Percentiles rank a stretch among this genome's conserved stretches.
Evolutionary conservation across 2,888 invertebrate species (phyloP).

Genomic region (Coleophora flavipennella): DNA sequence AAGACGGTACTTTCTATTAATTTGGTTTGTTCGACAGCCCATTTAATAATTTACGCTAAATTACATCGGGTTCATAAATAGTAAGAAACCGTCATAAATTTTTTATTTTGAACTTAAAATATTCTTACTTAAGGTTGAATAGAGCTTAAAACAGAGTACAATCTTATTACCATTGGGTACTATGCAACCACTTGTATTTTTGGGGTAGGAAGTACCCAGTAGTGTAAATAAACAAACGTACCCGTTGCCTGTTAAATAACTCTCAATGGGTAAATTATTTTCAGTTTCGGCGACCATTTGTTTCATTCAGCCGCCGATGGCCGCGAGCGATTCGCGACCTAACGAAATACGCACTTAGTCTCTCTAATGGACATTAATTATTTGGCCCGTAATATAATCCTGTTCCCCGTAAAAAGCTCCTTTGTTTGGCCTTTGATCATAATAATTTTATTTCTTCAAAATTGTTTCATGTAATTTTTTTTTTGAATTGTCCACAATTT

Average conservation of each 20-base stretch:
- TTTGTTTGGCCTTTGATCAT: constrained; percentile 7
- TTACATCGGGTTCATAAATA: constrained; percentile 24
- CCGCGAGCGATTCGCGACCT: constrained; percentile 6
- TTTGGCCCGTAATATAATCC: too few relatives aligned
- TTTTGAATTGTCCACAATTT: too few relatives aligned
- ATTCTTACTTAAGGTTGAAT: constrained; percentile 23
- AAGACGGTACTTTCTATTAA: constrained; percentile 55
- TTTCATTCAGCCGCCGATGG: constrained; percentile 23
- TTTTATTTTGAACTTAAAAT: constrained; percentile 24
- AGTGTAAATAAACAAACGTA: constrained; percentile 46
- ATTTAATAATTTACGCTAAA: constrained; percentile 49
- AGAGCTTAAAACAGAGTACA: constrained; percentile 10
- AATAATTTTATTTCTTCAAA: too few relatives aligned
- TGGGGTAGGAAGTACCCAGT: constrained; percentile 25
- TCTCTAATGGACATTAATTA: constrained; percentile 30
- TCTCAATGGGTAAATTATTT: constrained; percentile 46
- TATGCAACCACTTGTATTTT: constrained; percentile 18
- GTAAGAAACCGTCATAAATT: constrained; percentile 21
- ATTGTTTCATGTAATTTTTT: too few relatives aligned
- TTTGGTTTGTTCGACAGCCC: constrained; percentile 48
- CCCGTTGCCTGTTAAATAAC: constrained; percentile 36
- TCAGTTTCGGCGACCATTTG: constrained; percentile 30
- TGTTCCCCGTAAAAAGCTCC: constrained; percentile 2
- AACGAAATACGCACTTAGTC: constrained; percentile 26
- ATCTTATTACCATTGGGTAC: constrained; percentile 22